Base-by-base conservation (phyloP, 2,797 vertebrate species). In the Harpagifer antarcticus region DNA sequence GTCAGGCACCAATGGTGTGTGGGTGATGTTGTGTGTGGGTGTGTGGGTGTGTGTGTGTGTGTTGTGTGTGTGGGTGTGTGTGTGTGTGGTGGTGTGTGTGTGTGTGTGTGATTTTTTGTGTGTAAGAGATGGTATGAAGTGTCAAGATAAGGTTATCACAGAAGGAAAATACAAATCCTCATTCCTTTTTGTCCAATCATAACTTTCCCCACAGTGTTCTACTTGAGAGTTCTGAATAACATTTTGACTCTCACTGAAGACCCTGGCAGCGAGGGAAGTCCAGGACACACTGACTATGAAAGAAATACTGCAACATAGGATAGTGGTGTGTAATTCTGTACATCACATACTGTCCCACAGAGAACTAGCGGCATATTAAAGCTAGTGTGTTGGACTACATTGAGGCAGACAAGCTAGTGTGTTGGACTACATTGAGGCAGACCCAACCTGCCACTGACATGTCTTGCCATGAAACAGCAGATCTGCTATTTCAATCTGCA, bases 1-100 rank as follows among this genome's bases (percentile, higher is more conserved):
- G 85, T 85, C 84, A 84, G 59, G 84, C 80, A 79, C 48, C 61
- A 37, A 15, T 78, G 59, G 74, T 61, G 62, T 31, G 14, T 31
- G 23, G 2, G 27, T 20, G 11, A n/a, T n/a, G n/a, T n/a, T 57
- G 74, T 68, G 48, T 43, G 2, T 44, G 37, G 54, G 53, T 74
- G 72, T 50, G 19, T 50, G 65, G 60, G 74, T 68, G 48, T 44
- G 2, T 44, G 37, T 56, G 53, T 23, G 23, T 23, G 23, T 23
- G 23, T 23, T 57, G 74, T 68, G 48, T 43, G 2, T 44, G 37
- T 56, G 53, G 74, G 72, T 50, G 19, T 50, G 65, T 60, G 74
- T 68, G 48, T 44, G 2, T 44, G 37, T 56, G 53, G 23, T 23
- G 23, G 23, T 23, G 23, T 23, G 23, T 3, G 23, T 3, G 23